Evolutionary conservation across 2,888 invertebrate species (phyloP).

Genomic region (Caenorhabditis sp.): DNA sequence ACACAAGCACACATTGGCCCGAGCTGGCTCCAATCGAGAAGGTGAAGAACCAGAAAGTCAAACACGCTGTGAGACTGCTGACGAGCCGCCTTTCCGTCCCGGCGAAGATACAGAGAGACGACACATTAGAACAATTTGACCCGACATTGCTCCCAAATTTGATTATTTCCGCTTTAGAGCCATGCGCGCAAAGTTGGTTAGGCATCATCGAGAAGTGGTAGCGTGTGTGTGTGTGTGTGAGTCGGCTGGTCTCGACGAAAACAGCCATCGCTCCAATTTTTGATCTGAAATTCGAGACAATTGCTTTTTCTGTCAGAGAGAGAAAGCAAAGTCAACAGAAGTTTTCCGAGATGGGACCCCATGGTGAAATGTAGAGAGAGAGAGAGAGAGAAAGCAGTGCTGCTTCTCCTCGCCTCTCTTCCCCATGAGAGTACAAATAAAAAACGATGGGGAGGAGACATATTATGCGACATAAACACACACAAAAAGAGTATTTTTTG

Average conservation of each 20-base stretch:
- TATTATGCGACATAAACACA: conserved; percentile 53
- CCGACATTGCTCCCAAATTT: not conserved
- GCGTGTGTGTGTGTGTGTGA: too few relatives aligned
- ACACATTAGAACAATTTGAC: conserved; percentile 7
- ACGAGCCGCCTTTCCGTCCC: too few relatives aligned
- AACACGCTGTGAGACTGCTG: conserved; percentile 30
- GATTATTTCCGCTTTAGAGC: not conserved
- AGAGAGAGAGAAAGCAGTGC: conserved; percentile 22
- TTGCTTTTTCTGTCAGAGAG: conserved; percentile 48
- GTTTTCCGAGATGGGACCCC: conserved; percentile 34
- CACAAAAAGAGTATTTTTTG: conserved; percentile 28
- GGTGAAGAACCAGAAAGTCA: conserved; percentile 46
- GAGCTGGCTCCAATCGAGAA: conserved; percentile 40
- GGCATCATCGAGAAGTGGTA: too few relatives aligned
- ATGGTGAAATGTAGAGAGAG: not conserved
- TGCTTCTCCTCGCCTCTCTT: conserved; percentile 10
- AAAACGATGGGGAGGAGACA: conserved; percentile 41
- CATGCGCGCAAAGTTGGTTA: not conserved
- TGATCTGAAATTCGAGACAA: conserved; percentile 61
- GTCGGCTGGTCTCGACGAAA: not conserved
- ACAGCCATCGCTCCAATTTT: conserved; percentile 33
- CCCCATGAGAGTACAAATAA: conserved; percentile 60
- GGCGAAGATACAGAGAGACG: conserved; percentile 12
- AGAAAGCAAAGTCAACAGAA: conserved; percentile 58
- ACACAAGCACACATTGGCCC: conserved; percentile 49